These are phyloP conservation scores for Ecdyonurus torrentis DNA, from an alignment of 2,888 invertebrate genomes.

Conservation along the genomic window DNA sequence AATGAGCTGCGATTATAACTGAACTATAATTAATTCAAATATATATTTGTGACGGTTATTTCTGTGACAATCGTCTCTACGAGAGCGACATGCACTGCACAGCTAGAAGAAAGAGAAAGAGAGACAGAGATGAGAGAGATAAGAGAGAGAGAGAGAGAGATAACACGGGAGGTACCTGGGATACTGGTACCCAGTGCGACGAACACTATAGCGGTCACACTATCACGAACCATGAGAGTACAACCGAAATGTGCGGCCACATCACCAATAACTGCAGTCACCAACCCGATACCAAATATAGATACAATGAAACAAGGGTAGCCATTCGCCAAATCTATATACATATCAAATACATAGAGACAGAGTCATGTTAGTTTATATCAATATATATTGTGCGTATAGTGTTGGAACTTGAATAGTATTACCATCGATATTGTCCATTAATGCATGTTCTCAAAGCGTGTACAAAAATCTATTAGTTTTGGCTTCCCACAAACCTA, in stretches of 20 bases:
- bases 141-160: background rate
- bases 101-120: background rate
- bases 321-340: slow-evolving; percentile 39
- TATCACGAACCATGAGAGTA: slow-evolving; percentile 88
- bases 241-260: slow-evolving; percentile 96
- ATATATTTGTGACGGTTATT: too few relatives aligned
- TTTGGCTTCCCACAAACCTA: too few relatives aligned
- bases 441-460: too few relatives aligned
- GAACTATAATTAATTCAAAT: too few relatives aligned
- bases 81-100: background rate
- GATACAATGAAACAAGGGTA: slow-evolving; percentile 91
- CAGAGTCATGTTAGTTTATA: slow-evolving; percentile 5
- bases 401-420: too few relatives aligned
- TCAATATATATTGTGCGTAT: slow-evolving; percentile 8
- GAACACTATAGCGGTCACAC: slow-evolving; percentile 93
- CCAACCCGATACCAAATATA: slow-evolving; percentile 79
- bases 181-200: slow-evolving; percentile 97
- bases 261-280: slow-evolving; percentile 95
- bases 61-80: too few relatives aligned
- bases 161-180: too few relatives aligned
- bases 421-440: too few relatives aligned
- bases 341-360: background rate
- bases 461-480: too few relatives aligned
- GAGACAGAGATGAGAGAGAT: background rate
- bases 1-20: too few relatives aligned